Base-by-base conservation (phyloP, 1,140 invertebrate genomes). In the Fopius arisanus region DNA sequence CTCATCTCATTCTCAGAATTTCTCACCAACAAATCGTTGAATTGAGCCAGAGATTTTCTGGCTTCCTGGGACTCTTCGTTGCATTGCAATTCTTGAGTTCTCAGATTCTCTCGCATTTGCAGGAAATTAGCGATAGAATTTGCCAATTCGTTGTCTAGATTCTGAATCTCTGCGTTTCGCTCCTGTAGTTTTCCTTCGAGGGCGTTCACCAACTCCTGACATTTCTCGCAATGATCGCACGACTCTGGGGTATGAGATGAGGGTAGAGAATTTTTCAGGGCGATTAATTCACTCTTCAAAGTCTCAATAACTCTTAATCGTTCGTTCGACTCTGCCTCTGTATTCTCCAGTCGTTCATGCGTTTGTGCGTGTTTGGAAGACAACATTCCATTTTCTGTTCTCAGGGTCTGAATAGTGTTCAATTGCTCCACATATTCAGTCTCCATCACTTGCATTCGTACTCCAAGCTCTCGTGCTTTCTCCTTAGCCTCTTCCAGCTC, bases 141-240 rank as follows among this genome's bases (percentile, higher is more conserved):
- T 0, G 82, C 83, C n/a, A 93, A 85, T 76, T 94, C 92, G 16
- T 88, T 85, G 77, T 94, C 92, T 51, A 94, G 86, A 66, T 90
- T 92, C 82, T 94, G 93, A 51, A 94, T 92, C 75, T 92, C 92
- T 9, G 92, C 88, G 78, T 94, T 92, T 65, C 92, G 84, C 83
- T 94, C 92, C 80, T 93, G 91, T 21, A 94, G 80, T 84, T 94
- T 94, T 3, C 90, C 90, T 67, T 92, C 86, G 12, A 87, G 77
- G 0, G 81, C 79, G 16, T 82, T 81, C 1, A 87, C 77, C 29
- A 82, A 51, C 0, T 75, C 80, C 0, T 81, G 78, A 66, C 80
- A 87, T 33, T 78, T 80, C 23, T 82, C 81, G 16, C 85, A 86
- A 41, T 78, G 79, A 3, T 79, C 80, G 6, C 82, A 86, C 2